phyloP scores from a whole-genome alignment of 2,888 invertebrate genomes.

The Kryphioiulus occultus region DNA sequence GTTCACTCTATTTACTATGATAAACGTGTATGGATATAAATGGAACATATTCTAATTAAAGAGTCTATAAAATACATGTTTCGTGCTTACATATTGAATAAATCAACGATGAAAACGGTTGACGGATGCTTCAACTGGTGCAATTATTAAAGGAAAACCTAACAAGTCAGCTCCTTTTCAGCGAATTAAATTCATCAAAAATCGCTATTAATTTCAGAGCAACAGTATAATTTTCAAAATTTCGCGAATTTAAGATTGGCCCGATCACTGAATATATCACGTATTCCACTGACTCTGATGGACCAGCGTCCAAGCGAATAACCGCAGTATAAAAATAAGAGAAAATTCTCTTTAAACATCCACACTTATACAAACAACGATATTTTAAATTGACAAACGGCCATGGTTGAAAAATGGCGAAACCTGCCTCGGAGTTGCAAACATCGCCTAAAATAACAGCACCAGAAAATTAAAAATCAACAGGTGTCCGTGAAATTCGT shows the following conservation, averaged over 20 bases:
- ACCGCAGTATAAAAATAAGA: constrained; percentile 3
- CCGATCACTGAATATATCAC: too few species aligned
- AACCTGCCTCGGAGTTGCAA: background rate
- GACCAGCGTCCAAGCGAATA: background rate
- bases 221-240: background rate
- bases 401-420: background rate
- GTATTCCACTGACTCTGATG: too few species aligned
- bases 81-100: background rate
- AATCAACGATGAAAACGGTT: background rate
- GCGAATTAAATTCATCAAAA: background rate
- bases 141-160: background rate
- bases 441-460: constrained; percentile 8
- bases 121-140: background rate
- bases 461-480: constrained; percentile 24
- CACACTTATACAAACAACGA: background rate
- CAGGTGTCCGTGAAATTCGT: background rate
- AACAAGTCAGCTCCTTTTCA: background rate
- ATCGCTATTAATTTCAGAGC: background rate
- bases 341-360: background rate
- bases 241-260: background rate
- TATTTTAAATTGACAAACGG: background rate
- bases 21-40: background rate
- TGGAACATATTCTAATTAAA: background rate
- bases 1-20: background rate
- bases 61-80: background rate